Evolutionary conservation across 2,888 invertebrate species (phyloP), one percentile per base, ranked within the genome.

Genomic region (Oligia strigilis): DNA sequence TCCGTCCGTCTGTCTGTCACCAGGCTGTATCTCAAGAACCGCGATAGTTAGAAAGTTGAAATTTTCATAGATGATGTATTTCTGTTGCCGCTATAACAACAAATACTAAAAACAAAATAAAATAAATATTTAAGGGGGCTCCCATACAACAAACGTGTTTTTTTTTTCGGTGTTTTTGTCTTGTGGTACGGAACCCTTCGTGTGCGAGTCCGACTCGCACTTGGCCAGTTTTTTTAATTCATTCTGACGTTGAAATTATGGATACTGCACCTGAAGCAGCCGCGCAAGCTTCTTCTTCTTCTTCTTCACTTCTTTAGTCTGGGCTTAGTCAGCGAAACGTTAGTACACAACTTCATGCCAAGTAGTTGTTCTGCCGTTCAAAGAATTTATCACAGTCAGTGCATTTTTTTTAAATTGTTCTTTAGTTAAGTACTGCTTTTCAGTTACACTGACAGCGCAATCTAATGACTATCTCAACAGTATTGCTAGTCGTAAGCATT

Each of bases 401-500:
- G 49, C 8, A 29, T 29, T 23, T 1, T 19, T 19, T 29, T 29
- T 5, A 2, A 23, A 17, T 40, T 0, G 40, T 40, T 40, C 4
- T 40, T 40, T 40, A 40, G 40, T 40, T 2, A n/a, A n/a, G n/a
- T n/a, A 9, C 23, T 40, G 17, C 2, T 5, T 58, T 58, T n/a
- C 17, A 58, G 5, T n/a, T 9, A 71, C 3, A 55, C 14, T 17
- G 17, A 23, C 49, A 58, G 11, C 11, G 14, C 17, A 55, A 60
- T n/a, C 11, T 40, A 55, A 17, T 75, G 49, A 60, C 60, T 52
- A 46, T n/a, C 13, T 65, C 11, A 43, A 23, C 17, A 49, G 17
- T 36, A 75, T 49, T 29, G 19, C 62, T 64, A 75, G 19, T 52
- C 14, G 49, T 43, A 72, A 58, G 60, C 62, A 79, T 75, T 78